A percentile compares a stretch with the other conserved stretches of the same genome.
Conservation (phyloP, 2,888 invertebrate species). For the Cacoxenus indagator region DNA sequence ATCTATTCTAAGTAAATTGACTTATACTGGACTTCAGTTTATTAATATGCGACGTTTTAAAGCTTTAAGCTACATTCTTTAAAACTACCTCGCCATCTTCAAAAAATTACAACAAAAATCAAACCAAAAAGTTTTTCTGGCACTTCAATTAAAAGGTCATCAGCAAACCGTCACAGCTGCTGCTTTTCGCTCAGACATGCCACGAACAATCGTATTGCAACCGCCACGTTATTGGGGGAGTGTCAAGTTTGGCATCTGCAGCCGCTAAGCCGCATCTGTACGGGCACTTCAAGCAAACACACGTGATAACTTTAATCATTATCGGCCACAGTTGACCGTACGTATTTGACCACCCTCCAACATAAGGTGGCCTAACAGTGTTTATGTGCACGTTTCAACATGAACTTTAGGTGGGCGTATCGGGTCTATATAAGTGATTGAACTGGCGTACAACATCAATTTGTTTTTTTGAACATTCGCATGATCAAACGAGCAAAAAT, state of each 20-base stretch:
- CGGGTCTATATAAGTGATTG: slow-evolving; percentile 52
- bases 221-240: background rate
- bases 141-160: slow-evolving; percentile 67
- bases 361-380: too few relatives aligned
- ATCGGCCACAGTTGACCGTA: background rate
- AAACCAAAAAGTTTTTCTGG: slow-evolving; percentile 29
- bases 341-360: too few relatives aligned
- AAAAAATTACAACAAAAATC: background rate
- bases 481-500: slow-evolving; percentile 38
- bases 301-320: slow-evolving; percentile 20
- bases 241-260: background rate
- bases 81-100: too few relatives aligned
- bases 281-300: too few relatives aligned
- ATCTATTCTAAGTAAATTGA: too few relatives aligned
- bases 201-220: slow-evolving; percentile 20
- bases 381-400: too few relatives aligned
- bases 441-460: slow-evolving; percentile 61
- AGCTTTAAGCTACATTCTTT: too few relatives aligned
- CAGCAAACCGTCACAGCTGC: slow-evolving; percentile 61
- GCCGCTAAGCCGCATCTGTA: too few relatives aligned
- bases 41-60: too few relatives aligned
- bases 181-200: slow-evolving; percentile 34
- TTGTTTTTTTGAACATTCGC: slow-evolving; percentile 61
- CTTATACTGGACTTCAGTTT: too few relatives aligned
- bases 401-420: slow-evolving; percentile 23